Conservation (phyloP, 2,113 vertebrate species). For the Apaloderma vittatum region DNA sequence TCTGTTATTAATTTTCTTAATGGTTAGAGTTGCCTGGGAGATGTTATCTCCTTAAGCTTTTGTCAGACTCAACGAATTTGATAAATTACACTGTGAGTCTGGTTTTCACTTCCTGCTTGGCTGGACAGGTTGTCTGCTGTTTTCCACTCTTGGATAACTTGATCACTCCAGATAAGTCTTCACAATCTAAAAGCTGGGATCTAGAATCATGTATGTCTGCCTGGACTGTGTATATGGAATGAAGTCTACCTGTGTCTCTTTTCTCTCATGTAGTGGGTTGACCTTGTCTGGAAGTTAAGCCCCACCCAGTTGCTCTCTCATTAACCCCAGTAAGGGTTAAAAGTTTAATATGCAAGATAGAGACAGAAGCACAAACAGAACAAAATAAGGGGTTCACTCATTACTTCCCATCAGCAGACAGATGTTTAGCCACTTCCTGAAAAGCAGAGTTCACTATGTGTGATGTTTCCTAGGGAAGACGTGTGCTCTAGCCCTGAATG, state of each 20-base stretch:
- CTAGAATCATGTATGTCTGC: neutral
- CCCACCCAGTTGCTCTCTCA: rapidly evolving
- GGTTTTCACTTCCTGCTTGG: neutral
- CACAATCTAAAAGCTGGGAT: neutral
- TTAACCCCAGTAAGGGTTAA: neutral
- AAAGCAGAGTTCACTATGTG: rapidly evolving
- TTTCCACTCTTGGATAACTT: neutral
- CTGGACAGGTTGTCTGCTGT: neutral
- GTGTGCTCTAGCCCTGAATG: neutral
- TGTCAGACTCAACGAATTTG: neutral
- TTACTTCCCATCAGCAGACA: neutral
- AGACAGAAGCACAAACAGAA: neutral
- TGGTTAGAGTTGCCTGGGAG: neutral
- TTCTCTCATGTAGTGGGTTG: neutral
- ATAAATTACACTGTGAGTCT: neutral
- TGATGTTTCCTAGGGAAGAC: neutral
- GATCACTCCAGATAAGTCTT: neutral
- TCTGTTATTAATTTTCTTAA: neutral
- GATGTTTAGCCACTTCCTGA: neutral
- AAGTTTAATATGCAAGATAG: neutral
- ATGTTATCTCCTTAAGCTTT: neutral
- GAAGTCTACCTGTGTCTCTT: neutral
- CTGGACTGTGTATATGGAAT: neutral
- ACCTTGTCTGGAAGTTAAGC: neutral
- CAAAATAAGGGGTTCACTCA: neutral